A percentile compares a stretch with the other conserved stretches of the same genome.
phyloP scores from a whole-genome alignment of 2,797 vertebrate species.

The Melanotaenia maccullochi region DNA sequence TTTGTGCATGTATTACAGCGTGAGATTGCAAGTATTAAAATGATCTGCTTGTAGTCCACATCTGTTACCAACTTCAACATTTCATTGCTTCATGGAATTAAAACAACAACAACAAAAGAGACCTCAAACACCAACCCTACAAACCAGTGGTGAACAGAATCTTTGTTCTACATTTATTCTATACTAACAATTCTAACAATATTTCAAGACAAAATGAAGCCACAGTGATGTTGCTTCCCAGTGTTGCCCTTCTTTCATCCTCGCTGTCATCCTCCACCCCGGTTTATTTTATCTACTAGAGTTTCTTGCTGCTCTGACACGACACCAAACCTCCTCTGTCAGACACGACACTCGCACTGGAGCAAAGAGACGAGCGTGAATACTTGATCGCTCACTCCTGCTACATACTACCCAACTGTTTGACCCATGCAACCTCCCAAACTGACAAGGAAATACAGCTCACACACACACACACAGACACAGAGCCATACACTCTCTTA shows the following conservation, averaged over 20 bases:
- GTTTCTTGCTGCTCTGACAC: constrained; percentile 39
- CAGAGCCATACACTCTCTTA: constrained; percentile 27
- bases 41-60: too few species aligned
- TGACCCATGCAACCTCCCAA: constrained; percentile 63
- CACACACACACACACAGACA: constrained; percentile 25
- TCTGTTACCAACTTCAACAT: too few species aligned
- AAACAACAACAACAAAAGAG: too few species aligned
- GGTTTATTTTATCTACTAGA: constrained; percentile 38
- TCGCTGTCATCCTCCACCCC: constrained; percentile 15
- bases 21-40: too few species aligned
- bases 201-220: not conserved
- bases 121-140: too few species aligned
- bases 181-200: not conserved
- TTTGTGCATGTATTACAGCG: too few species aligned
- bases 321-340: constrained; percentile 48
- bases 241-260: constrained; percentile 6
- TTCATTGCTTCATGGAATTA: too few species aligned
- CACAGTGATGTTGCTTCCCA: constrained; percentile 4
- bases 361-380: constrained; percentile 46
- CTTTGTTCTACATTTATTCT: not conserved
- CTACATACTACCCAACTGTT: constrained; percentile 39
- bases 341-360: constrained; percentile 48
- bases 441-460: constrained; percentile 51
- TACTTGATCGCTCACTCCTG: constrained; percentile 46
- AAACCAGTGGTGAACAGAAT: too few species aligned